Base-by-base conservation (phyloP, 2,797 vertebrate genomes). In the Sebastiscus albofasciatus region DNA sequence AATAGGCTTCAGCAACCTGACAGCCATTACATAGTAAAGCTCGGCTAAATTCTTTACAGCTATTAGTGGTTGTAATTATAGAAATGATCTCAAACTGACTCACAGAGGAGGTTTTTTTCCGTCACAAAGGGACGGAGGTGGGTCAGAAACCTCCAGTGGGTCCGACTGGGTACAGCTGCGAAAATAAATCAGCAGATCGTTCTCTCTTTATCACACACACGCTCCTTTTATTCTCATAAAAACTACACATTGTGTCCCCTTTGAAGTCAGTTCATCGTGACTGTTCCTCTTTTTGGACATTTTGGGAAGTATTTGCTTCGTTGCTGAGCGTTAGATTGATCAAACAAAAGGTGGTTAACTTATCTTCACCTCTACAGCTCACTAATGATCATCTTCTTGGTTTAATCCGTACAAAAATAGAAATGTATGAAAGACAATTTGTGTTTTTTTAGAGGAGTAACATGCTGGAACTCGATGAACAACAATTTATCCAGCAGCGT, bases 31-130 rank as follows among this genome's bases (percentile, higher is more conserved):
- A 76, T 62, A 75, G 79, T 60, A 82, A 52, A 78, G 77, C 69
- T 29, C 68, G 8, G 83, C 81, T 80, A 18, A 77, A 83, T 87
- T 85, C 89, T 85, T 91, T 54, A 16, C 82, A 56, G 83, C 56
- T 52, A 79, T 91, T 87, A 85, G 83, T 84, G 89, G 84, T 80
- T 62, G 73, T 88, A 84, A 91, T 92, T 86, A 91, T 14, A 82
- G 76, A 83, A 87, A 85, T 76, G 62, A 85, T 86, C 83, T 85
- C 74, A 82, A 84, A 89, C 13, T 73, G 36, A 76, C 75, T 86
- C 86, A 81, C 73, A 72, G 24, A 81, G 12, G 60, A 20, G 36
- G 8, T 22, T 33, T 67, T 68, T 71, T 46, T 59, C 27, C 46
- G 55, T 75, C 79, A 79, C 46, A 68, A 68, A 67, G 46, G 39